Conservation (phyloP, 1,140 invertebrate species). For the Lepidotrigona ventralis region DNA sequence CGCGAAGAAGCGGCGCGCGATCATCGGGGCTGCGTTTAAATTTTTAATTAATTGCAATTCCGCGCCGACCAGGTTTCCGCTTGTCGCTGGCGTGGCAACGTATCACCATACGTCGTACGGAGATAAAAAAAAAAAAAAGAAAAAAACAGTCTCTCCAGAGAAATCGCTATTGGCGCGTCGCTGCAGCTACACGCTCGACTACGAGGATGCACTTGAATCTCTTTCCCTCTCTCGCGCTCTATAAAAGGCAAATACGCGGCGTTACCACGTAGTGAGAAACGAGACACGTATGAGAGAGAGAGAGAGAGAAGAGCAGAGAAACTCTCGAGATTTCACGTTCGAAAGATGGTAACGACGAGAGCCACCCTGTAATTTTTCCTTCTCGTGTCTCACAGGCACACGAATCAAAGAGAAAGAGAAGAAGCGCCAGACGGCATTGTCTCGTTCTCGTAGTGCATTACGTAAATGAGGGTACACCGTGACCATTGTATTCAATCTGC, state of each 20-base stretch:
- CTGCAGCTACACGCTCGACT: conserved; percentile 14
- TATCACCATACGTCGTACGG: background rate
- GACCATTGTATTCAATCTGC: conserved; percentile 63
- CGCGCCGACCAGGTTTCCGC: background rate
- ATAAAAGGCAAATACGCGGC: background rate
- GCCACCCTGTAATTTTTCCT: conserved; percentile 41
- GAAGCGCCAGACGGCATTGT: conserved; percentile 63
- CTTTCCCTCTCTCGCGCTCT: background rate
- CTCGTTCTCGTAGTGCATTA: conserved; percentile 63
- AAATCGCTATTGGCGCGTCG: conserved; percentile 38
- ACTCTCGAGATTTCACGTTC: conserved; percentile 46
- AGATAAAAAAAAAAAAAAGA: background rate
- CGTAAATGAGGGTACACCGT: conserved; percentile 69
- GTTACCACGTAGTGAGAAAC: background rate
- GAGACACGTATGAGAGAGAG: background rate
- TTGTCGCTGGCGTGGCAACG: background rate
- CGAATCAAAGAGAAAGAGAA: conserved; percentile 53
- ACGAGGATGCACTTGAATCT: conserved; percentile 9
- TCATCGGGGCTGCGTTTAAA: conserved; percentile 8
- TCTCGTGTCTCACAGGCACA: conserved; percentile 55
- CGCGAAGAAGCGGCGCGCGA: background rate
- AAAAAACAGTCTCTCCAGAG: conserved; percentile 23
- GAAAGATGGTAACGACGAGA: conserved; percentile 33
- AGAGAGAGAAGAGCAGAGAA: background rate
- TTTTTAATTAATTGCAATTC: conserved; percentile 35